Conservation (phyloP, 2,113 vertebrate species). For the Amia ocellicauda region DNA sequence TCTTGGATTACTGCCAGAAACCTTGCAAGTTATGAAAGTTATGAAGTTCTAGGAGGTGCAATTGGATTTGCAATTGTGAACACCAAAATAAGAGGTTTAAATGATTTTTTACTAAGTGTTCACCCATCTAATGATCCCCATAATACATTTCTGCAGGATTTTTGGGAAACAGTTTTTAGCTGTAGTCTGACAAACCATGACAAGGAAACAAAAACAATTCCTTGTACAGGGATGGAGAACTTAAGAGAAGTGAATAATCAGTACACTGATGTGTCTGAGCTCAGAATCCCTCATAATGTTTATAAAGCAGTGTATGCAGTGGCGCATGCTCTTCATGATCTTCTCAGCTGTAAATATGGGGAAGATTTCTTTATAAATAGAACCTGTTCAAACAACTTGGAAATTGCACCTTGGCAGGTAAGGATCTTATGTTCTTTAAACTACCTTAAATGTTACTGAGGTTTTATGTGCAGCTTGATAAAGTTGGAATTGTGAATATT, state of each 20-base stretch:
- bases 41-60: neutral
- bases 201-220: neutral
- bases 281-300: slow-evolving; percentile 4
- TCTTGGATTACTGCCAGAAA: slow-evolving; percentile 4
- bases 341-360: neutral
- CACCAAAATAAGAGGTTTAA: neutral
- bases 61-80: slow-evolving; percentile 1
- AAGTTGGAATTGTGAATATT: too few species aligned
- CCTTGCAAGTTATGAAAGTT: neutral
- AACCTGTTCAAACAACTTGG: neutral
- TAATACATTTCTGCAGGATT: neutral
- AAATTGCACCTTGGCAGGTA: slow-evolving; percentile 5
- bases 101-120: neutral
- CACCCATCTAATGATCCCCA: neutral
- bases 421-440: neutral
- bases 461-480: too few species aligned
- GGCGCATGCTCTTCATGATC: neutral
- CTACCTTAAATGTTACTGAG: neutral
- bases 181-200: neutral
- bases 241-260: neutral
- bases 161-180: slow-evolving; percentile 6
- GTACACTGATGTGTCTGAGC: slow-evolving; percentile 3
- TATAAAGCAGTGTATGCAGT: slow-evolving; percentile 6
- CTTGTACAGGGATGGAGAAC: neutral
- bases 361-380: neutral